phyloP scores from a whole-genome alignment of 2,113 vertebrate genomes.

The Chamaetylas fuelleborni region DNA sequence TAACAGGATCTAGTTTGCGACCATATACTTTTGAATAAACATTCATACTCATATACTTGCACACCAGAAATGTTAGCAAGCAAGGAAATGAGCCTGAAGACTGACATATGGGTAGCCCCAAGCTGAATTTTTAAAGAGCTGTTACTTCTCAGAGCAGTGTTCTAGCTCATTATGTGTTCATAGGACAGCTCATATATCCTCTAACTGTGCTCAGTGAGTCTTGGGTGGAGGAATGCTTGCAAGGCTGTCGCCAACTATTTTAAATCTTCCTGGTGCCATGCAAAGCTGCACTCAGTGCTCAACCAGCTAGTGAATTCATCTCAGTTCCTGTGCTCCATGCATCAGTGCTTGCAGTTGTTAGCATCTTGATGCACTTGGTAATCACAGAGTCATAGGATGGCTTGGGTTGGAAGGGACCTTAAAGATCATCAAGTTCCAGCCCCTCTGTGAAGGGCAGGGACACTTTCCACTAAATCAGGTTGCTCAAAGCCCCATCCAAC shows the following conservation, averaged over 20 bases:
- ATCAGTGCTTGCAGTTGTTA: not conserved
- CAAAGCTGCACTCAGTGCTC: not conserved
- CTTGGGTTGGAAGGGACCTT: not conserved
- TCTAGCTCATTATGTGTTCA: not conserved
- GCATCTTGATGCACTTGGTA: not conserved
- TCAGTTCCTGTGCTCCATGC: not conserved
- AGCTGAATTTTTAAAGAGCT: not conserved
- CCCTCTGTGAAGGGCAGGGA: rapidly evolving
- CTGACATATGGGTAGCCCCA: not conserved
- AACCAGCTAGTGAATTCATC: not conserved
- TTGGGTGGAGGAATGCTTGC: not conserved
- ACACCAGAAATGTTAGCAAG: not conserved
- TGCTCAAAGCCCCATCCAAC: not conserved
- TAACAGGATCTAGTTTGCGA: not conserved
- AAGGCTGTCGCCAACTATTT: not conserved
- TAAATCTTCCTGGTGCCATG: not conserved
- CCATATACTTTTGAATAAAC: not conserved
- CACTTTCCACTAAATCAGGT: not conserved
- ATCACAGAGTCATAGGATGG: not conserved
- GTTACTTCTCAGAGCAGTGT: not conserved
- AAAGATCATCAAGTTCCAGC: not conserved
- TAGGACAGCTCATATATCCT: not conserved
- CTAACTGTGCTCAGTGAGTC: not conserved
- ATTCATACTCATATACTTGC: not conserved
- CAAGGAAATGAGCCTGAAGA: not conserved